Base-by-base conservation (phyloP, 2,888 invertebrate species). In the Drosophila algonquin region DNA sequence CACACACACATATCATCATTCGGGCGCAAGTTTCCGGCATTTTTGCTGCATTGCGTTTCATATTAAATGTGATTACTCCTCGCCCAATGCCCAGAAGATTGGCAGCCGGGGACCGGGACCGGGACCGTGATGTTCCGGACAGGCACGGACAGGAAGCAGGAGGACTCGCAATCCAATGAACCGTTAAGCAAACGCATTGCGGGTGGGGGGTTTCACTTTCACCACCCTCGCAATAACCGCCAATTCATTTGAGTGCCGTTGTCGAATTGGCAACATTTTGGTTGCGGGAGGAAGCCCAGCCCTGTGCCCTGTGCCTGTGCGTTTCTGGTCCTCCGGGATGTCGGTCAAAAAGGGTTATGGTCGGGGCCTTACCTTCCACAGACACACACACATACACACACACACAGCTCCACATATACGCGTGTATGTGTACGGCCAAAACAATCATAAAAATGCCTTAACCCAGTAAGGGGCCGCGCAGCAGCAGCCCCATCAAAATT, bases 201-300 rank as follows among this genome's bases (percentile, higher is more conserved):
- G 64, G 64, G 40, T 14, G 21, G 52, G 52, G 5, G 18, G 35
- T n/a, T 21, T 47, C 53, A 44, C 56, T 24, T 54, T 47, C 40
- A 40, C 12, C 35, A 35, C 59, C 50, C 71, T 32, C 62, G 76
- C 78, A 79, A 87, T 81, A 87, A 84, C 85, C 82, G 75, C 82
- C 86, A 87, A 87, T 89, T 87, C 87, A 87, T 87, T 89, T 89
- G 89, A 87, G 86, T 86, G 89, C 88, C 77, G 80, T 87, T 86
- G 80, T 84, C 87, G 89, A 89, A 89, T 89, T 86, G 86, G 79
- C 89, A 89, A 76, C 85, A 78, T 84, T 81, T 78, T n/a, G 40
- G 35, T 12, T 40, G 35, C 32, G 2, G 14, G 14, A 40, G 35
- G 12, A 12, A 40, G 35, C 5, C 14, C n/a, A 72, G 63, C 58